Evolutionary conservation across 2,113 vertebrate species (phyloP), one percentile per base, ranked within the genome.

Genomic region (Nothoprocta perdicaria): DNA sequence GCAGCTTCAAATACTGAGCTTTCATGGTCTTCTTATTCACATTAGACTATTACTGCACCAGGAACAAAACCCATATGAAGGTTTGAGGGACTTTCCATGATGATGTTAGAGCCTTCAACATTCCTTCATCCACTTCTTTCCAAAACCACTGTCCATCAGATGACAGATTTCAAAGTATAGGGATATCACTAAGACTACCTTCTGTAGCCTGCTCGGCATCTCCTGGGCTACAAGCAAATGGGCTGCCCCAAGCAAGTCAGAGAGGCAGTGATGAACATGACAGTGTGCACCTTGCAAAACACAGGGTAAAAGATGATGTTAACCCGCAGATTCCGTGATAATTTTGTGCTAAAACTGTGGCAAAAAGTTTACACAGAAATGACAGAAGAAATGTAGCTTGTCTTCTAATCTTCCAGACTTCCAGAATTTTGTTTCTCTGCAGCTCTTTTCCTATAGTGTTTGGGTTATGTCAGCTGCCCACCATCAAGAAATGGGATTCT

Each of bases 381-480:
- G 29, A 35, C 2, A 24, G 53, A 57, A 57, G 35, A 45, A 76
- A 55, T 17, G 12, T 50, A 50, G 53, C 35, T 82, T 67, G 77
- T 68, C 33, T 62, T 80, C 3, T 1, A 35, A 40, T 48, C 48
- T 48, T 48, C 21, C 48, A 48, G 48, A 48, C 48, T 18, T 41
- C 41, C 24, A 66, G 2, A 26, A 65, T 12, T 17, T 41, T 53
- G 27, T 27, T 68, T 29, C 48, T 88, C 46, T 29, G 18, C 26
- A 41, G 26, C 63, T 76, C 11, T 73, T 82, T 55, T 75, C 29
- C 74, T 72, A 29, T 41, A 53, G 11, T 41, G 5, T 68, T 73
- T 52, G 87, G 60, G 41, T 77, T 29, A 6, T 57, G 58, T 61
- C 84, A 84, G 65, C 65, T 84, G 73, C 46, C 69, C 29, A 63